These are phyloP conservation scores for Thereuonema tuberculata DNA, from an alignment of 1,140 invertebrate genomes.

Conservation along the genomic window DNA sequence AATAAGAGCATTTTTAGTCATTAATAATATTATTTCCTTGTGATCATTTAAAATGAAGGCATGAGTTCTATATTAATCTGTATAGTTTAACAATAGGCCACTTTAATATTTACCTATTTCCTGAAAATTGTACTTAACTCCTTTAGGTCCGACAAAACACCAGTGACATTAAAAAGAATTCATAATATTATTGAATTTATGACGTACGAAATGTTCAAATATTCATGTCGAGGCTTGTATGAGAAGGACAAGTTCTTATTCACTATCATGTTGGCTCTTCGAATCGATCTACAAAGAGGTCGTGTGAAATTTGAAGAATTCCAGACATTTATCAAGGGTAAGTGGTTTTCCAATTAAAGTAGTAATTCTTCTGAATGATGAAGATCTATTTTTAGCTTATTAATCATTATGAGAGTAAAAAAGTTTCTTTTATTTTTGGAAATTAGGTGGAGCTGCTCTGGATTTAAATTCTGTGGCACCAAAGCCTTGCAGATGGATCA, in stretches of 20 bases:
- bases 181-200: conserved; percentile 77
- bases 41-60: too few relatives aligned
- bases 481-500: conserved; percentile 89
- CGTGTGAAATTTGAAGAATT: conserved; percentile 85
- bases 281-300: conserved; percentile 75
- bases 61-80: too few relatives aligned
- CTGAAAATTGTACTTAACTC: background rate
- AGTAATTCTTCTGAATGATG: too few relatives aligned
- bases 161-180: conserved; percentile 74
- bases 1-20: too few relatives aligned
- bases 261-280: conserved; percentile 87
- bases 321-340: conserved; percentile 83
- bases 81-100: too few relatives aligned
- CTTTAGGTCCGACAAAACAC: conserved; percentile 60
- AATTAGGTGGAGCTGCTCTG: conserved; percentile 72
- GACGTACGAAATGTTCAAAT: conserved; percentile 84
- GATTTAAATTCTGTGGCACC: conserved; percentile 86
- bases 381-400: too few relatives aligned
- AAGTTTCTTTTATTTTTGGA: too few relatives aligned
- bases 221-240: conserved; percentile 81
- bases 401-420: too few relatives aligned
- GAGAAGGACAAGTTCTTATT: conserved; percentile 84
- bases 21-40: too few relatives aligned
- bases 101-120: background rate
- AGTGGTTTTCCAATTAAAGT: too few relatives aligned